Evolutionary conservation across 2,797 vertebrate species (phyloP).

Genomic region (Emys orbicularis): DNA sequence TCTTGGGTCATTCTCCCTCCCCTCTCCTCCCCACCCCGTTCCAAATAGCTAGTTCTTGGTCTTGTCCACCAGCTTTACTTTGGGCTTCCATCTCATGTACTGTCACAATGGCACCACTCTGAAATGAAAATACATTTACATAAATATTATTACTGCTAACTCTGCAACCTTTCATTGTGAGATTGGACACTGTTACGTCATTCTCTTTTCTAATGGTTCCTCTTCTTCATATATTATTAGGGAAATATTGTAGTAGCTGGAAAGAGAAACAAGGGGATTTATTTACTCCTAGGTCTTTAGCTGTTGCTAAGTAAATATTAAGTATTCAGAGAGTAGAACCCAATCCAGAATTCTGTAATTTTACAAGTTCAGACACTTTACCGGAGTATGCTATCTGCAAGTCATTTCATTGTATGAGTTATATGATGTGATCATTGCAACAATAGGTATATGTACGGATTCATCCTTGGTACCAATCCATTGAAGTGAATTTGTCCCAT

Average conservation of each 20-base stretch:
- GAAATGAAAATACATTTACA: not conserved
- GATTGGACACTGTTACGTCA: not conserved
- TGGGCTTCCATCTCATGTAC: not conserved
- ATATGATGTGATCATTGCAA: not conserved
- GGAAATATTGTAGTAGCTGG: not conserved
- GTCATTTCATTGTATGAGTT: not conserved
- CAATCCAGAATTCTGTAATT: not conserved
- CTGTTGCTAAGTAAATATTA: not conserved
- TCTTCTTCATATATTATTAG: not conserved
- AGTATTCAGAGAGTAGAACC: not conserved
- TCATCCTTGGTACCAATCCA: not conserved
- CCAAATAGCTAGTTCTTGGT: rapidly evolving
- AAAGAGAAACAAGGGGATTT: not conserved
- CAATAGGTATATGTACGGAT: not conserved
- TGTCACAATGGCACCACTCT: rapidly evolving
- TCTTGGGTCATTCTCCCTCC: slow-evolving; percentile 19
- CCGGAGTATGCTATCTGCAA: not conserved
- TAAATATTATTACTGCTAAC: not conserved
- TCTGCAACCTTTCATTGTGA: not conserved
- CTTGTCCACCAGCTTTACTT: not conserved
- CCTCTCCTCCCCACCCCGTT: not conserved
- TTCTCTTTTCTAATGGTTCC: not conserved
- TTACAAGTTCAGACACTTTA: not conserved
- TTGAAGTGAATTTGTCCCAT: not conserved
- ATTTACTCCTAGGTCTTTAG: not conserved